Evolutionary conservation across 1,140 invertebrate species (phyloP), one percentile per base, ranked within the genome.

Genomic region (Cyclina sinensis): DNA sequence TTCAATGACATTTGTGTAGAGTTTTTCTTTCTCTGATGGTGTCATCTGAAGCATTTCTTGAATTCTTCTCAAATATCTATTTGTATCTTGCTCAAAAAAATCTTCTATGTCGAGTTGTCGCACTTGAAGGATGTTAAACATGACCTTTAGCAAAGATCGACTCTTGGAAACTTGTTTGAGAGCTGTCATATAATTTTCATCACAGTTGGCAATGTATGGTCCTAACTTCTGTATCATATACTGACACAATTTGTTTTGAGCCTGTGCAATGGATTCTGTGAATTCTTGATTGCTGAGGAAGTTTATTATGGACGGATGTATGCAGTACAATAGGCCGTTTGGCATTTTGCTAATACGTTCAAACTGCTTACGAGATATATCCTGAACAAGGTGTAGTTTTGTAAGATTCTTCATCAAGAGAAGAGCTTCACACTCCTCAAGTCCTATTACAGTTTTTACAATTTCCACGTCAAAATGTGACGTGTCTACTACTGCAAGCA

Each of bases 361-460:
- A 27, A 57, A 7, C 27, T 62, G 51, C 27, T 32, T 16, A 21
- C 3, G 4, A 18, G 5, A 39, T 39, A 70, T n/a, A 21, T 32
- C 37, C 27, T 70, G 65, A 35, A 70, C 32, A 70, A 70, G 14
- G 3, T 70, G 65, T 37, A 11, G 30, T 37, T 70, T 70, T 14
- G 32, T 70, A 18, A 70, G 35, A 4, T 35, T 37, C 65, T 37
- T 70, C 65, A 70, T 70, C 32, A 70, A 16, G 18, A 70, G 14
- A 2, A 70, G 1, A 1, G 35, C 65, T n/a, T 70, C 65, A 18
- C 37, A 0, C 14, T 70, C 65, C 5, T 70, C 24, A 18, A 4
- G 16, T 70, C 37, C 65, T 37, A 70, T 5, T 5, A 70, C 21
- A 70, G 65, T 32, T 70, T 70, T 70, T 21, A 70, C 65, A 30